Conservation (phyloP, 2,888 invertebrate genomes). For the Seira musarum region DNA sequence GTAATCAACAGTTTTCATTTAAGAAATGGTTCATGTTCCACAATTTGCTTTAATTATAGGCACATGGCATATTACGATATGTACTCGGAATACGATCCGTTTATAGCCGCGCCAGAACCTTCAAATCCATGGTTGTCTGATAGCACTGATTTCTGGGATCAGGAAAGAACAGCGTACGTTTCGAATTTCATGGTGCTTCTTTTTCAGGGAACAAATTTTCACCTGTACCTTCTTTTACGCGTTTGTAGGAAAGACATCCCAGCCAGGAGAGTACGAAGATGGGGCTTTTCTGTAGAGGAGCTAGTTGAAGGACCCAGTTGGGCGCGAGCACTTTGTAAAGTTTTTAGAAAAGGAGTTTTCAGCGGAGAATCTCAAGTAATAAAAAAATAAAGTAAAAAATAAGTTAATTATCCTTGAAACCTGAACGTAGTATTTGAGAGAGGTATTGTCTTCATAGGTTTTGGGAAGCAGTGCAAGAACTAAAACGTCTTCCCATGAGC, state of each 20-base stretch:
- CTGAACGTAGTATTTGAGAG: no score
- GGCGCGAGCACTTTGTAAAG: conserved; percentile 94
- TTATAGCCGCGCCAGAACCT: conserved; percentile 92
- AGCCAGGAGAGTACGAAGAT: conserved; percentile 92
- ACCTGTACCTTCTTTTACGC: not conserved
- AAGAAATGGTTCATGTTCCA: not conserved
- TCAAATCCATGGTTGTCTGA: conserved; percentile 98
- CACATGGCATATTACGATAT: conserved; percentile 95
- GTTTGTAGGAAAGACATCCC: conserved; percentile 90
- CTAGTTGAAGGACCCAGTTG: conserved; percentile 94
- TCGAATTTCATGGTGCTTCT: not conserved
- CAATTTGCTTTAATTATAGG: conserved; percentile 73
- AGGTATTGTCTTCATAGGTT: conserved; percentile 80
- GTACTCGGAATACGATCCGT: conserved; percentile 96
- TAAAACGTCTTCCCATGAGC: conserved; percentile 87
- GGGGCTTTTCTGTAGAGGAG: conserved; percentile 98
- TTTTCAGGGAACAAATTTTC: conserved; percentile 24
- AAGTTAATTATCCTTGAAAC: no score
- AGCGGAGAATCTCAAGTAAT: conserved; percentile 84
- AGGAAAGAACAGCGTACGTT: conserved; percentile 88
- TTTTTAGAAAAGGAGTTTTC: conserved; percentile 99
- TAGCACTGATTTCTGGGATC: conserved; percentile 97
- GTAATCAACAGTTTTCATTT: not conserved
- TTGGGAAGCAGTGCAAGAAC: conserved; percentile 94
- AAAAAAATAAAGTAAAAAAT: not conserved